Evolutionary conservation across 2,113 vertebrate genomes (phyloP).

Genomic region (Meriones unguiculatus): DNA sequence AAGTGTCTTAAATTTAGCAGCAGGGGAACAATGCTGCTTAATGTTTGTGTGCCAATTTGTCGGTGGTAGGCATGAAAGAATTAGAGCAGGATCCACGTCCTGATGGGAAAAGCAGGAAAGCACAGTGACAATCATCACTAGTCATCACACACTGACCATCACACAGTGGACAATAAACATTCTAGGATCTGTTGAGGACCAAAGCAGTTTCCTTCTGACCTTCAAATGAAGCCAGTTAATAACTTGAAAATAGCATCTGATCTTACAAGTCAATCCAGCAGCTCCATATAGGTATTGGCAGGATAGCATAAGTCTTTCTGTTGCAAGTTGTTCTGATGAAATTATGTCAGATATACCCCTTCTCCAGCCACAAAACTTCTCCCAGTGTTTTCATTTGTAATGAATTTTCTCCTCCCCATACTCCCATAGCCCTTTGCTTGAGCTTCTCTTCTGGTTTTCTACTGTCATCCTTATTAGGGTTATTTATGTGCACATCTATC

Average conservation of each 20-base stretch:
- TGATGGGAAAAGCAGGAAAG: neutral
- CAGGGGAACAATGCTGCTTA: neutral
- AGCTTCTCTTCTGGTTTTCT: constrained; percentile 8
- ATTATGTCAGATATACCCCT: neutral
- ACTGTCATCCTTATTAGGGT: constrained; percentile 59
- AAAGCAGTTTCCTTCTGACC: neutral
- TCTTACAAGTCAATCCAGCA: neutral
- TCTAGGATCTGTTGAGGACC: neutral
- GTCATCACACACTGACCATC: too few species aligned
- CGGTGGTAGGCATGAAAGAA: neutral
- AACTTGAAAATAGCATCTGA: neutral
- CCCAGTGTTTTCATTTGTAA: neutral
- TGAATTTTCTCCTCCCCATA: neutral
- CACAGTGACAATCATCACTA: neutral
- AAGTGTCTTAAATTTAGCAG: neutral
- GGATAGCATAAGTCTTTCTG: constrained; percentile 1
- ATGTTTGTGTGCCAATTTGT: neutral
- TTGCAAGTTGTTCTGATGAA: constrained; percentile 41
- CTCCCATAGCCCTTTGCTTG: constrained; percentile 8
- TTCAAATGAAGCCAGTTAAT: neutral
- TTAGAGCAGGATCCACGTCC: neutral
- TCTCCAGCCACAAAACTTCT: constrained; percentile 20
- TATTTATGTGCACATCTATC: constrained; percentile 64
- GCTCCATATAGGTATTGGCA: neutral
- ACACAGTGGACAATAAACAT: neutral